Base-by-base conservation (phyloP, 2,888 invertebrate species). In the Noctuana brunneofusca region DNA sequence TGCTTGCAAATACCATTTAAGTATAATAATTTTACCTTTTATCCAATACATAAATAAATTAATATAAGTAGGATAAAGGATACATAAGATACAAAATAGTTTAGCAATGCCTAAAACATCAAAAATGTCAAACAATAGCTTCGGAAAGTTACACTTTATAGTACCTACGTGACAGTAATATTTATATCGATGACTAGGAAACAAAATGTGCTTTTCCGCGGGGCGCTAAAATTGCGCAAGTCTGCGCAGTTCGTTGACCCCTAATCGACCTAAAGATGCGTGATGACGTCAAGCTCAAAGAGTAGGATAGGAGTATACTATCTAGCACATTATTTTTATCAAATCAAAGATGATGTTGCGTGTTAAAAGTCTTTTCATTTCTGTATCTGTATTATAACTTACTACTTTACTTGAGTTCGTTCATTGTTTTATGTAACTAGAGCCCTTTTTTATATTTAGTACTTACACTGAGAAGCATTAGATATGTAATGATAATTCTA, bases 211-310 rank as follows among this genome's bases (percentile, higher is more conserved):
- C 56, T 56, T 62, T 63, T 63, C 62, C 62, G 30, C 41, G 20
- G 30, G 27, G 27, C 50, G 50, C 43, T 57, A 63, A 63, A 63
- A 57, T 63, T 52, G 63, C 63, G 63, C 56, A 52, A 63, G 63
- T 56, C 50, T 12, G 43, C 30, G 16, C 30, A 20, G 63, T 30
- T 43, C 63, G 43, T 56, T 63, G 63, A 63, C 56, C 63, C 41
- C 52, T 43, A n/a, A 57, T 63, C 56, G 63, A 63, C 57, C 57
- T 57, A 32, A 43, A 59, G 43, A 18, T 12, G 46, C 20, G 22
- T 9, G 16, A 24, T 63, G 50, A 63, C 56, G 56, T 63, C 50
- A 63, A 56, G 43, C 22, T 32, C 32, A 58, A 41, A 27, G n/a
- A 35, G 30, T 30, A 6, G 8, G 30, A 12, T 38, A 41, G 41